These are phyloP conservation scores for Tauraco erythrolophus DNA, from an alignment of 2,113 vertebrate species.

Conservation along the genomic window DNA sequence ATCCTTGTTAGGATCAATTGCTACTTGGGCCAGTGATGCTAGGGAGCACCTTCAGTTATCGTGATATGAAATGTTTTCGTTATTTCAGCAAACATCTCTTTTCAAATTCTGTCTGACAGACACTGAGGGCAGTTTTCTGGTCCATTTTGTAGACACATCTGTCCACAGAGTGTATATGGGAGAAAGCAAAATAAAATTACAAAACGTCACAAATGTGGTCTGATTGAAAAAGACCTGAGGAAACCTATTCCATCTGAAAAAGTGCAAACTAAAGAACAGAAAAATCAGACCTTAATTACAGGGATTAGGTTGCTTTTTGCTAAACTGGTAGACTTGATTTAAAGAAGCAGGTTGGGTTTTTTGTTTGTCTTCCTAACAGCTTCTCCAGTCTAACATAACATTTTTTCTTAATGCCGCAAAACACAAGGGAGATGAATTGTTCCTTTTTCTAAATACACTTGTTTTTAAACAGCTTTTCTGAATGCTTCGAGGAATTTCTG, in stretches of 20 bases:
- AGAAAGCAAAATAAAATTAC: background rate
- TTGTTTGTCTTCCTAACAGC: background rate
- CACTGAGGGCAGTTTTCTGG: background rate
- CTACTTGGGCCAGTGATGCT: background rate
- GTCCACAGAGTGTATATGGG: background rate
- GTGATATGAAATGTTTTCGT: background rate
- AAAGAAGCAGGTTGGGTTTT: background rate
- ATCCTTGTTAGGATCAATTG: slow-evolving; percentile 17
- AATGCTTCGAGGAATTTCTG: background rate
- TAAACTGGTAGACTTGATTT: background rate
- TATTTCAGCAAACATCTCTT: background rate
- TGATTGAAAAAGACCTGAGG: background rate
- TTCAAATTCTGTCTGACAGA: background rate
- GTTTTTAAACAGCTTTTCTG: background rate
- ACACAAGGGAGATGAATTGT: background rate
- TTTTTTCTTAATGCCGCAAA: background rate
- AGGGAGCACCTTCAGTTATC: background rate
- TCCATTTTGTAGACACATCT: background rate
- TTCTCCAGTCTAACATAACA: background rate
- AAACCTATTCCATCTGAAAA: background rate
- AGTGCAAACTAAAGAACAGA: background rate
- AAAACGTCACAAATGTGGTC: background rate
- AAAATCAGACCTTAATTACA: background rate
- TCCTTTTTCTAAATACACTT: background rate
- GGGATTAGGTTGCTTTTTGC: background rate